These are phyloP conservation scores for Diachasma alloeum DNA, from an alignment of 1,140 invertebrate genomes.

Conservation along the genomic window DNA sequence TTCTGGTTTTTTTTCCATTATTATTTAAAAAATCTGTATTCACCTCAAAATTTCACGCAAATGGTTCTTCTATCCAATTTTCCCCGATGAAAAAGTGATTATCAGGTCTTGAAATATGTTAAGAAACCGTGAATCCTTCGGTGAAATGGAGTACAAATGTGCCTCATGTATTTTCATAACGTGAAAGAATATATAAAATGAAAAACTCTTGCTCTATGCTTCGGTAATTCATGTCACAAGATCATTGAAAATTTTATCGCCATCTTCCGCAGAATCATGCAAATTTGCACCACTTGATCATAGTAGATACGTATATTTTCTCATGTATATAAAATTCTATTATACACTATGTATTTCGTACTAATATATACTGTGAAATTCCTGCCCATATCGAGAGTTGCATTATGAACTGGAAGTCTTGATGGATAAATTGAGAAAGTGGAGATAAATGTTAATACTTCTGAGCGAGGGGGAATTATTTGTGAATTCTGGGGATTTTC, in stretches of 20 bases:
- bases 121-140: no score
- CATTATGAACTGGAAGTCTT: background rate
- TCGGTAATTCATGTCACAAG: background rate
- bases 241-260: background rate
- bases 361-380: background rate
- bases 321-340: constrained; percentile 23
- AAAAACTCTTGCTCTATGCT: no score
- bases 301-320: background rate
- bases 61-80: no score
- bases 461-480: no score
- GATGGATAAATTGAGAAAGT: background rate
- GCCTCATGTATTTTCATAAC: no score
- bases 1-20: background rate
- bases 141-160: no score
- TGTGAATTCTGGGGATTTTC: no score
- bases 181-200: no score
- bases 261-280: background rate
- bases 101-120: no score
- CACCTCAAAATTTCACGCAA: no score
- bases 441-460: background rate
- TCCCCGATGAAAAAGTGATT: no score
- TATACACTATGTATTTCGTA: background rate
- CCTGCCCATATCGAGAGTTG: constrained; percentile 2
- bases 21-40: no score
- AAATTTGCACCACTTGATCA: background rate